Conservation (phyloP, 2,113 vertebrate species). For the Apteryx mantelli region DNA sequence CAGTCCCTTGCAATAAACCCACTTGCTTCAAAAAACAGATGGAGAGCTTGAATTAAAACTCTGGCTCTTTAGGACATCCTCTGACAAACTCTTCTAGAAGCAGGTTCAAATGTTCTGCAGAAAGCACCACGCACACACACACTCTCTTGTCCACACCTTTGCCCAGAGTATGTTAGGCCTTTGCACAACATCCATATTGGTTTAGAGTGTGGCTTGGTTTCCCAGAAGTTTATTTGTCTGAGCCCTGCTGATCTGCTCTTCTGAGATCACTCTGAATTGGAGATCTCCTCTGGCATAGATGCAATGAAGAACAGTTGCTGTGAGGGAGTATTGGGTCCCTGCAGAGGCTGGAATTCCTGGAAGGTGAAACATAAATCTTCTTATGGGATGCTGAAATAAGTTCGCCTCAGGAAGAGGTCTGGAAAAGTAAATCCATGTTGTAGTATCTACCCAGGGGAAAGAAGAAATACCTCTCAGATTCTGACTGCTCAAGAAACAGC, state of each 20-base stretch:
- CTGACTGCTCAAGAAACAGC: not conserved
- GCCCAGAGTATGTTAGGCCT: not conserved
- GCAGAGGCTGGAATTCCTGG: not conserved
- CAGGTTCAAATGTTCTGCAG: not conserved
- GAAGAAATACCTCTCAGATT: not conserved
- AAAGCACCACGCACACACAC: not conserved
- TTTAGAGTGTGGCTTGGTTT: not conserved
- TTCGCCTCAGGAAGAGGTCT: not conserved
- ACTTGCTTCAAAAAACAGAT: not conserved
- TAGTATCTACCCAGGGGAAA: not conserved
- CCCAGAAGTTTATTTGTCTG: not conserved
- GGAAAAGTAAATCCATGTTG: not conserved
- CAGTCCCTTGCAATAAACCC: not conserved
- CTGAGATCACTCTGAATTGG: not conserved
- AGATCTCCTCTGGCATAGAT: not conserved
- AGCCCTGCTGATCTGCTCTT: not conserved
- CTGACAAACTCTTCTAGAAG: not conserved
- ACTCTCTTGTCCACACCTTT: fast-evolving
- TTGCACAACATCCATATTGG: not conserved
- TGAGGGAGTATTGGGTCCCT: not conserved
- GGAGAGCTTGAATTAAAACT: not conserved
- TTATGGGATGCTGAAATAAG: not conserved
- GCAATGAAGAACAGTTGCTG: not conserved
- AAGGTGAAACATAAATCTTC: not conserved
- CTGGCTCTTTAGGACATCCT: not conserved